Evolutionary conservation across 2,888 invertebrate species (phyloP), one percentile per base, ranked within the genome.

Genomic region (Protophormia terraenovae): DNA sequence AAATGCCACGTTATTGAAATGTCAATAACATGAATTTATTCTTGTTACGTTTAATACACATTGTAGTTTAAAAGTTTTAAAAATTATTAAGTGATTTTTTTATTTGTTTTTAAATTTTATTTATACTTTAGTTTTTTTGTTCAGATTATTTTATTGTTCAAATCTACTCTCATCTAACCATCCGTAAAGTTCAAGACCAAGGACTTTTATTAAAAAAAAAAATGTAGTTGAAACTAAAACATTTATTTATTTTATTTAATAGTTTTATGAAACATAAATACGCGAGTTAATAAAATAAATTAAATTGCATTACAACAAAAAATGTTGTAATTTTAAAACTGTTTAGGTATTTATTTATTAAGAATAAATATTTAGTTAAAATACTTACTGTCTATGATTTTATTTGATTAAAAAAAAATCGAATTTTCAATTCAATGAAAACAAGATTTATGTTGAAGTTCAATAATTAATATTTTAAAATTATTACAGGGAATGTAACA

Each of bases 121-220:
- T 12, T 32, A 27, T n/a, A n/a, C 8, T 45, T 10, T 6, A 19
- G 19, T 50, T 69, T 19, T 16, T 69, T 3, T 67, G 58, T 67
- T 47, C 64, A 73, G 45, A 53, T 79, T 58, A 14, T 81, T 81
- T 73, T 38, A 73, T 66, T 81, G 66, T 66, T 64, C 4, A 66
- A 71, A 77, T 83, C 55, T 71, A 77, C 55, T 83, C 82, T 71
- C 71, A 78, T 77, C 77, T 76, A 84, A 64, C 80, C 81, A 86
- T 83, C 83, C 81, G 71, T 81, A 85, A 87, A 87, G 86, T 87
- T 87, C 87, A 87, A 87, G 87, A 87, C 86, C 87, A 87, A 85
- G 87, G 87, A 86, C 84, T 27, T 79, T 64, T 62, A 45, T 53
- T 5, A 19, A 50, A 47, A 41, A 62, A 60, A 19, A 47, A 64